These are phyloP conservation scores for Ardeotis arabs DNA, from an alignment of 2,113 vertebrate species.

Conservation along the genomic window DNA sequence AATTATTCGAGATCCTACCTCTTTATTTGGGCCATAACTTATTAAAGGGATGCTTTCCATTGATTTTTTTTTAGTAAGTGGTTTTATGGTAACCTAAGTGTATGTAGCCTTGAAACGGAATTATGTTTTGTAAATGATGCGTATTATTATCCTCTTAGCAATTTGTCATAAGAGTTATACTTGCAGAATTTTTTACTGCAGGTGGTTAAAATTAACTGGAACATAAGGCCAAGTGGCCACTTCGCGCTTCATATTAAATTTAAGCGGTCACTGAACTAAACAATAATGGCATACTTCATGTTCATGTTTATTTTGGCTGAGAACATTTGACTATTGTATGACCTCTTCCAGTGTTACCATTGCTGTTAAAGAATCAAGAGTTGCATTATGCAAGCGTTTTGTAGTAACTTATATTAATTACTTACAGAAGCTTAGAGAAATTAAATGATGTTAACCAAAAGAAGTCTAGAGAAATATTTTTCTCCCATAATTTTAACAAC, in stretches of 20 bases:
- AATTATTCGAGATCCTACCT: not conserved
- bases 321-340: not conserved
- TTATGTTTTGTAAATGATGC: not conserved
- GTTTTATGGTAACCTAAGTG: not conserved
- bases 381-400: not conserved
- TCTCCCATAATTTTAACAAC: not conserved
- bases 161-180: not conserved
- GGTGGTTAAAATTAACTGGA: not conserved
- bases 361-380: not conserved
- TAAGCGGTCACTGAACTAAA: not conserved
- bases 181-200: not conserved
- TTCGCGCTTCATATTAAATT: not conserved
- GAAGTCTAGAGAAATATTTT: not conserved
- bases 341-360: not conserved
- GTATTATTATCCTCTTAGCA: not conserved
- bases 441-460: not conserved
- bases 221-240: not conserved
- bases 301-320: not conserved
- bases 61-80: not conserved
- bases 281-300: not conserved
- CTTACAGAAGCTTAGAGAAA: not conserved
- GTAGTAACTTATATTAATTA: not conserved
- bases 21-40: not conserved
- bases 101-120: not conserved
- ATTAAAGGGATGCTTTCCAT: not conserved